A percentile compares a stretch with the other conserved stretches of the same genome.
These are phyloP conservation scores for Tetanocera ferruginea DNA, from an alignment of 2,888 invertebrate species.

Conservation along the genomic window DNA sequence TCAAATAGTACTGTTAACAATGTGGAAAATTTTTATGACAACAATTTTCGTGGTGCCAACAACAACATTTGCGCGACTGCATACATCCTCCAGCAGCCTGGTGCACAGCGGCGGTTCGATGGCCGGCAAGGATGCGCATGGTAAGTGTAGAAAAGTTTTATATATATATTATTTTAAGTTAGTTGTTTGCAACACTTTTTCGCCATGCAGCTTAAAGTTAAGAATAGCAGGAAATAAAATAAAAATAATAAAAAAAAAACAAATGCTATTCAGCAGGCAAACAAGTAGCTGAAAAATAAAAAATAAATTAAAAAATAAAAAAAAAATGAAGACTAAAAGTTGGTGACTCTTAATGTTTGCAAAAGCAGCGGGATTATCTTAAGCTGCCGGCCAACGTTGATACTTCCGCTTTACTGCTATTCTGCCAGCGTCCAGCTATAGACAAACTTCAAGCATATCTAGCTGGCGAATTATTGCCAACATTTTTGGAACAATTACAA, in stretches of 20 bases:
- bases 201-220: background rate
- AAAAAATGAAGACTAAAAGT: background rate
- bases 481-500: constrained; percentile 35
- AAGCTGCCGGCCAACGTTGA: background rate
- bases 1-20: constrained; percentile 68
- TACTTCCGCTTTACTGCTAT: background rate
- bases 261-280: background rate
- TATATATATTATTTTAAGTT: background rate
- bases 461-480: constrained; percentile 29
- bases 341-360: constrained; percentile 11
- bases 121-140: constrained; percentile 65
- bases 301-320: background rate
- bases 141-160: constrained; percentile 55
- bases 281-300: background rate
- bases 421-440: background rate
- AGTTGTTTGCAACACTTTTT: constrained; percentile 19
- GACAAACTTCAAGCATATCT: background rate
- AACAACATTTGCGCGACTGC: constrained; percentile 61
- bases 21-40: constrained; percentile 67
- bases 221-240: background rate
- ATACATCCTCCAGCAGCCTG: constrained; percentile 54
- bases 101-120: constrained; percentile 54
- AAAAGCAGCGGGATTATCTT: constrained; percentile 14
- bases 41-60: constrained; percentile 56
- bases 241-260: background rate